Percentiles rank a stretch among this genome's conserved stretches.
phyloP scores from a whole-genome alignment of 1,140 invertebrate species.

The Macrobrachium rosenbergii region DNA sequence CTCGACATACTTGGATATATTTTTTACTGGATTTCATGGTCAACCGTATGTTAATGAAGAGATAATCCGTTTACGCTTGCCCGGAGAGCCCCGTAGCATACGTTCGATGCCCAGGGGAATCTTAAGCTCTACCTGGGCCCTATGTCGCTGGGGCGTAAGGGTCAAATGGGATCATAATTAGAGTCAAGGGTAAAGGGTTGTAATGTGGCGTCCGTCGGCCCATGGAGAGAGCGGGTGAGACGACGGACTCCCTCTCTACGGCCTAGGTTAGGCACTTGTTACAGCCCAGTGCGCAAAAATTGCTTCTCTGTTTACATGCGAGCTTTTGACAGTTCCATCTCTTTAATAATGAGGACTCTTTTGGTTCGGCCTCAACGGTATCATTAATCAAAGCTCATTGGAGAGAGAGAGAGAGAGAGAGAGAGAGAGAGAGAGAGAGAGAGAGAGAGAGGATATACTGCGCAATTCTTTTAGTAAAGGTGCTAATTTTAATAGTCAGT shows the following conservation, averaged over 20 bases:
- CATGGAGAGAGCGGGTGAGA: no score
- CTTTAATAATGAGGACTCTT: not conserved
- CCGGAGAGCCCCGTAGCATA: not conserved
- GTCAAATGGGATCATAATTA: not conserved
- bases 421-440: not conserved
- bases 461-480: no score
- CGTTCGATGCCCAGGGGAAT: conserved; percentile 1
- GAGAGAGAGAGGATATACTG: not conserved
- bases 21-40: conserved; percentile 59
- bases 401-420: not conserved
- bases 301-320: conserved; percentile 14
- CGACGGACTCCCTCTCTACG: conserved; percentile 4
- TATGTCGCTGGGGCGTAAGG: not conserved
- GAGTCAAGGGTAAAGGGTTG: no score
- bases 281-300: conserved; percentile 31
- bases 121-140: not conserved
- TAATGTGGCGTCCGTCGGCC: no score
- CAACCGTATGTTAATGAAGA: conserved; percentile 61
- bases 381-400: not conserved
- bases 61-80: conserved; percentile 58
- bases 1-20: conserved; percentile 45
- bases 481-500: no score
- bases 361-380: not conserved
- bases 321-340: conserved; percentile 3
- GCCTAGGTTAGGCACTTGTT: conserved; percentile 17